These are phyloP conservation scores for Dinocampus coccinellae DNA, from an alignment of 2,888 invertebrate species.

Conservation along the genomic window DNA sequence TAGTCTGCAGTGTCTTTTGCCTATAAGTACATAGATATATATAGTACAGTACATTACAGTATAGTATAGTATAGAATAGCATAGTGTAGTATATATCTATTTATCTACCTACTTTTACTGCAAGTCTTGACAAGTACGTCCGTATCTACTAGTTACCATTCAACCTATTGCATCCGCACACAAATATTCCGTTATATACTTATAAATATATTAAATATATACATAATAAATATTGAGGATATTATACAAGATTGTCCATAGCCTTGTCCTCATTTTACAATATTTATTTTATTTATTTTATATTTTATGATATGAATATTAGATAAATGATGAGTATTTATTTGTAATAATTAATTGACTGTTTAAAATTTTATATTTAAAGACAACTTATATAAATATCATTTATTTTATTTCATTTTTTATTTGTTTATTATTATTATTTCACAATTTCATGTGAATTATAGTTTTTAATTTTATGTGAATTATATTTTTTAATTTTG, in stretches of 20 bases:
- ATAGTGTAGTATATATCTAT: conserved; percentile 25
- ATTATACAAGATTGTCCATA: conserved; percentile 11
- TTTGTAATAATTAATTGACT: too few species aligned
- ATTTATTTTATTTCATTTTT: too few species aligned
- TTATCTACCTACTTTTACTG: conserved; percentile 40
- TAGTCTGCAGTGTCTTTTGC: conserved; percentile 28
- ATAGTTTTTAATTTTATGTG: too few species aligned
- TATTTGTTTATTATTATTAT: too few species aligned
- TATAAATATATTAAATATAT: conserved; percentile 18
- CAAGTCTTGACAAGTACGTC: conserved; percentile 41
- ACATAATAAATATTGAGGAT: background rate
- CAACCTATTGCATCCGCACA: conserved; percentile 7
- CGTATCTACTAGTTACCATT: conserved; percentile 30
- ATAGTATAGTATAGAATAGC: too few species aligned
- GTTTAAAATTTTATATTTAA: too few species aligned
- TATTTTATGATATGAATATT: too few species aligned
- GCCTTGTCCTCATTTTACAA: conserved; percentile 1
- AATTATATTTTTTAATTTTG: too few species aligned
- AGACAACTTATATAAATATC: too few species aligned
- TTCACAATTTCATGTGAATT: too few species aligned
- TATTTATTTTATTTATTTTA: background rate
- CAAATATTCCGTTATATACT: background rate
- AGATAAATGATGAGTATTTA: too few species aligned
- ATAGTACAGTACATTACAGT: conserved; percentile 14
- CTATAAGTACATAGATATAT: background rate